Percentiles rank a stretch among this genome's conserved stretches.
phyloP scores from a whole-genome alignment of 2,113 vertebrate species.

The Oncorhynchus keta region DNA sequence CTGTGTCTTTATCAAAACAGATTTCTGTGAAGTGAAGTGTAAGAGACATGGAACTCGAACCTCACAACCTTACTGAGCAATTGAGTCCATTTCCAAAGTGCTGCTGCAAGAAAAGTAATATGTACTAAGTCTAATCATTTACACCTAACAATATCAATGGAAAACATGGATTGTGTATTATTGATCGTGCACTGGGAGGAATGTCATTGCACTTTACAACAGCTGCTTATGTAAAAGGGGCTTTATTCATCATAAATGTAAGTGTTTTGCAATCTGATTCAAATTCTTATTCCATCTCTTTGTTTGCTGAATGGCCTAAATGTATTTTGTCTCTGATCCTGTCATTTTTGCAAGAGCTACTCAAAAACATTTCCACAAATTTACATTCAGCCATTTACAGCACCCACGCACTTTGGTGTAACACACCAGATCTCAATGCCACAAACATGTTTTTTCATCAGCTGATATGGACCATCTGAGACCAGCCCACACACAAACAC shows the following conservation, averaged over 20 bases:
- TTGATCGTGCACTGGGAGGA: not conserved
- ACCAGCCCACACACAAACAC: conserved; percentile 51
- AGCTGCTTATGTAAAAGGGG: not conserved
- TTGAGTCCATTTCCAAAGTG: not conserved
- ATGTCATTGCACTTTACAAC: not conserved
- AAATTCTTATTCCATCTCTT: not conserved
- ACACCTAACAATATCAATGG: not conserved
- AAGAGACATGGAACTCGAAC: conserved; percentile 85
- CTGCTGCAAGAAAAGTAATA: not conserved
- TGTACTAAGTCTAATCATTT: not conserved
- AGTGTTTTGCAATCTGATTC: not conserved
- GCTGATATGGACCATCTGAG: conserved; percentile 48
- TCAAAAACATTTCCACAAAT: conserved; percentile 47
- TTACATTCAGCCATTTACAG: conserved; percentile 7
- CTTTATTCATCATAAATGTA: not conserved
- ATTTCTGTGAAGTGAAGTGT: conserved; percentile 99
- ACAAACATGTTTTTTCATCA: conserved; percentile 56
- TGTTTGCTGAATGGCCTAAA: not conserved
- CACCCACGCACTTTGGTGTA: conserved; percentile 21
- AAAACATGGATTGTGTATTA: not conserved
- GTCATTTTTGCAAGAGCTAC: conserved; percentile 1
- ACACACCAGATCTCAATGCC: conserved; percentile 1
- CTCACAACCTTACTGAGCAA: conserved; percentile 5
- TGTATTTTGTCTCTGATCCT: conserved; percentile 21
- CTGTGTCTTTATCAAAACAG: conserved; percentile 91